Conservation (phyloP, 2,888 invertebrate species). For the Rhyacophila evoluta region DNA sequence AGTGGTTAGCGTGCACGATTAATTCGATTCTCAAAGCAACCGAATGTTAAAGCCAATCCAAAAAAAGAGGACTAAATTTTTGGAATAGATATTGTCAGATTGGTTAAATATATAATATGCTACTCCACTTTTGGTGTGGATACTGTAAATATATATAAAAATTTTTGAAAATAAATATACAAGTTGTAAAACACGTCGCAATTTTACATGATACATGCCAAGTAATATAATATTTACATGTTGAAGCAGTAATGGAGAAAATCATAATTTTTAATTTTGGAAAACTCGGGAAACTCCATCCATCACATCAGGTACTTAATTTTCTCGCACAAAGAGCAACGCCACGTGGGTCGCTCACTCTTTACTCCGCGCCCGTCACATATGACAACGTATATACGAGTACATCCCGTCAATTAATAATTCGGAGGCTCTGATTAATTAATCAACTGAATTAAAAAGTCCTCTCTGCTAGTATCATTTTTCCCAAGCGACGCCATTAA, state of each 20-base stretch:
- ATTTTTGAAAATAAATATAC: too few relatives aligned
- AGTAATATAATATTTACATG: too few relatives aligned
- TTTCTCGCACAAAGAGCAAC: background rate
- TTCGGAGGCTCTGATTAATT: constrained; percentile 42
- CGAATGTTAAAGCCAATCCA: too few relatives aligned
- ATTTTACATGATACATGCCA: too few relatives aligned
- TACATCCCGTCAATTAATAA: constrained; percentile 17
- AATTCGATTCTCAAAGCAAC: too few relatives aligned
- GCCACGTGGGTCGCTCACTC: background rate
- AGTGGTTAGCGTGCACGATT: too few relatives aligned
- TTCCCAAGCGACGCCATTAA: background rate
- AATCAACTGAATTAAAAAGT: constrained; percentile 51
- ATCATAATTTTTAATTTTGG: background rate
- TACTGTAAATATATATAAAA: too few relatives aligned
- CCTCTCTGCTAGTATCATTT: constrained; percentile 8
- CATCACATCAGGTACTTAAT: background rate
- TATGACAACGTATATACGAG: background rate
- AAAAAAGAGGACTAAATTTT: too few relatives aligned
- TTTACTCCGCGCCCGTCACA: background rate
- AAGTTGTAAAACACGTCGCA: too few relatives aligned
- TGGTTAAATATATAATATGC: too few relatives aligned
- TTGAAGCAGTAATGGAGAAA: background rate
- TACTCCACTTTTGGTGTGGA: too few relatives aligned
- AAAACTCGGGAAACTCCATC: background rate
- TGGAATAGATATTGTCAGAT: too few relatives aligned